phyloP scores from a whole-genome alignment of 2,797 vertebrate species.

The Rachycentron canadum region DNA sequence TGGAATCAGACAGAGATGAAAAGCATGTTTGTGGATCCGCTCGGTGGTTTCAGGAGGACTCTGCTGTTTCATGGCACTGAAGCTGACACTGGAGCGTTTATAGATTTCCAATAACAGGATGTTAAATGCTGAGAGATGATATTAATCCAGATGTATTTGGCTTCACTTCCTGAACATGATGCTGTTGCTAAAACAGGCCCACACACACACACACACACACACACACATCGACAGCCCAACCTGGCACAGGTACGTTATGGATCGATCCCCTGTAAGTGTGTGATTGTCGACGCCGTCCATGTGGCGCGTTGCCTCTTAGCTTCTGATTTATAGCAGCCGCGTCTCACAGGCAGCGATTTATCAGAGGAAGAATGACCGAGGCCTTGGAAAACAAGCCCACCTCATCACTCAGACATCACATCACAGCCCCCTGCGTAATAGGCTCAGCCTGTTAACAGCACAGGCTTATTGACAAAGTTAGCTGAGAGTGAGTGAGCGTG shows the following conservation, averaged over 20 bases:
- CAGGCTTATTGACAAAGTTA: conserved; percentile 46
- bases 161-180: conserved; percentile 34
- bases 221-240: conserved; percentile 17
- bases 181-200: conserved; percentile 12
- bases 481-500: conserved; percentile 2
- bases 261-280: conserved; percentile 55
- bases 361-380: conserved; percentile 55
- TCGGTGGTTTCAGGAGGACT: not conserved
- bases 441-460: conserved; percentile 51
- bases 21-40: not conserved
- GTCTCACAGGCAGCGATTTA: conserved; percentile 55
- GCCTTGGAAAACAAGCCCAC: conserved; percentile 48
- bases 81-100: conserved; percentile 10
- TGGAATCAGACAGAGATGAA: not conserved
- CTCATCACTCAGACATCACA: conserved; percentile 65
- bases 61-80: conserved; percentile 22
- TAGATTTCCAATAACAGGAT: conserved; percentile 38
- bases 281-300: conserved; percentile 21
- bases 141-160: conserved; percentile 21
- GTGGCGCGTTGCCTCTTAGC: conserved; percentile 41
- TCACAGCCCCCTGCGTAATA: conserved; percentile 22
- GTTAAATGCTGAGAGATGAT: conserved; percentile 21
- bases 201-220: conserved; percentile 3
- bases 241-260: conserved; percentile 26
- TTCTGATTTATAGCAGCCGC: conserved; percentile 65